A percentile compares a stretch with the other conserved stretches of the same genome.
phyloP scores from a whole-genome alignment of 2,113 vertebrate genomes.

The Nasalis larvatus region DNA sequence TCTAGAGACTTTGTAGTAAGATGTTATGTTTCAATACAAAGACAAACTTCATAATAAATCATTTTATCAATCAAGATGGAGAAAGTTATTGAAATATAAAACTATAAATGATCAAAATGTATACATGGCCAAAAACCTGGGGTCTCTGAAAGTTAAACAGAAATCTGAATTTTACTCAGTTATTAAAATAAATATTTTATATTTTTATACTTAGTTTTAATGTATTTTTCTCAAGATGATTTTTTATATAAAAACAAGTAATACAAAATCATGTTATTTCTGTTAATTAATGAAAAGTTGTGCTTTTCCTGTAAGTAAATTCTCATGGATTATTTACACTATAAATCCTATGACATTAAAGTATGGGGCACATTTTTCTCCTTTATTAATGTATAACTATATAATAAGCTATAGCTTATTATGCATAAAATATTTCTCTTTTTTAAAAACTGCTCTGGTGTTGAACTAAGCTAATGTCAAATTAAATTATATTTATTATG shows the following conservation, averaged over 20 bases:
- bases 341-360: background rate
- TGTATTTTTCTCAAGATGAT: background rate
- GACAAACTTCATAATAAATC: background rate
- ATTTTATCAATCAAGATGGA: background rate
- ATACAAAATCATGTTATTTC: background rate
- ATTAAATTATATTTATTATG: background rate
- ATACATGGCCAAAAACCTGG: background rate
- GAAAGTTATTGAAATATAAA: background rate
- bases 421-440: background rate
- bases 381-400: slow-evolving; percentile 3
- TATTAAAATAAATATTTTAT: background rate
- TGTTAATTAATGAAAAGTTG: slow-evolving; percentile 30
- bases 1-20: background rate
- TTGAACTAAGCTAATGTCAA: background rate
- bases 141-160: background rate
- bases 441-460: background rate
- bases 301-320: slow-evolving; percentile 6
- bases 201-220: slow-evolving; percentile 16
- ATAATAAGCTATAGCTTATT: background rate
- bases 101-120: background rate
- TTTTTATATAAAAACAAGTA: slow-evolving; percentile 10
- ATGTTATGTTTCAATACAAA: background rate
- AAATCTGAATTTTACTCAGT: background rate
- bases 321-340: slow-evolving; percentile 41
- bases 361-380: background rate